These are phyloP conservation scores for Colaptes auratus DNA, from an alignment of 2,113 vertebrate genomes.

Conservation along the genomic window DNA sequence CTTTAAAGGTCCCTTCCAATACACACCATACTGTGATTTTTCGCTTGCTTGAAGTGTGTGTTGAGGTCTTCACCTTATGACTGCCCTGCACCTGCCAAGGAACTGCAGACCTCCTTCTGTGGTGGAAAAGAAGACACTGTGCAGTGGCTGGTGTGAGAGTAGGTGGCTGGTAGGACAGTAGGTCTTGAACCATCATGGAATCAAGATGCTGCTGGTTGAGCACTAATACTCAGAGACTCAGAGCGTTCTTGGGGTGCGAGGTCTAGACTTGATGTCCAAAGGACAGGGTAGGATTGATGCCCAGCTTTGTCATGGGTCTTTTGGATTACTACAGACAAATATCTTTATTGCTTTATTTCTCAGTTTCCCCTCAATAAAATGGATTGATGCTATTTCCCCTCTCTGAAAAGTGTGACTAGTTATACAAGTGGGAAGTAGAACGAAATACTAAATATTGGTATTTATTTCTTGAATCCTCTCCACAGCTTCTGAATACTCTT, in stretches of 20 bases:
- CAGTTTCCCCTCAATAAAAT: neutral
- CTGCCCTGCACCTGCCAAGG: neutral
- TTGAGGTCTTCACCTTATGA: neutral
- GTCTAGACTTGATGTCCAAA: neutral
- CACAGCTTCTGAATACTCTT: neutral
- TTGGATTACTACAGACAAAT: neutral
- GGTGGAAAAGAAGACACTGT: neutral
- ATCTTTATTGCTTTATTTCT: neutral
- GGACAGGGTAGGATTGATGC: neutral
- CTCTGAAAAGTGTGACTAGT: neutral
- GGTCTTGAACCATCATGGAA: neutral
- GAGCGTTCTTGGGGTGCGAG: accelerated
- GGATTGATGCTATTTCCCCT: neutral
- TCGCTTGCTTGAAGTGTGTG: neutral
- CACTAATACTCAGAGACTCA: accelerated
- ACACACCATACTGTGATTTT: no score
- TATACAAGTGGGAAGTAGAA: neutral
- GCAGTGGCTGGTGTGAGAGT: neutral
- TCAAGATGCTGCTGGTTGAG: accelerated
- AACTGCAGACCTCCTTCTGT: neutral
- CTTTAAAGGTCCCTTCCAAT: no score
- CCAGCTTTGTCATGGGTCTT: neutral
- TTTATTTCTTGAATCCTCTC: neutral
- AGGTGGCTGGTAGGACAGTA: neutral
- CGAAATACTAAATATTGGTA: neutral